A percentile compares a stretch with the other conserved stretches of the same genome.
Conservation (phyloP, 2,888 invertebrate species). For the Brachylomia viminalis region DNA sequence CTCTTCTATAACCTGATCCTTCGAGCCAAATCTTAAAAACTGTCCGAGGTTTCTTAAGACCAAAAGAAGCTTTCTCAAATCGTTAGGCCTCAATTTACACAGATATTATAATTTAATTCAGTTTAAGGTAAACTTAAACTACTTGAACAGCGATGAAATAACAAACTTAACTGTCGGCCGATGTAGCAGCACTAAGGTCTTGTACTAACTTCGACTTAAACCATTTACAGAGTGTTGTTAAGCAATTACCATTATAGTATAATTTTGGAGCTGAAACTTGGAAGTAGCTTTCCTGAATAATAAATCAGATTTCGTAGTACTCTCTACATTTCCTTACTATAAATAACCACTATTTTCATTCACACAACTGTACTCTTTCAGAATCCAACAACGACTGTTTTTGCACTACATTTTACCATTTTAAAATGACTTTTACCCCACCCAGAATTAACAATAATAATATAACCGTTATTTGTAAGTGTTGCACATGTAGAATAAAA, state of each 20-base stretch:
- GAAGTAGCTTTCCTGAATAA: constrained; percentile 11
- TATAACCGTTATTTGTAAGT: too few relatives aligned
- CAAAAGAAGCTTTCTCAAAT: background rate
- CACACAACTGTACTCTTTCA: too few relatives aligned
- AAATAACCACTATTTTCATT: too few relatives aligned
- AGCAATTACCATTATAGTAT: constrained; percentile 42
- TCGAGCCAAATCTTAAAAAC: background rate
- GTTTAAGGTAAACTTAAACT: constrained; percentile 29
- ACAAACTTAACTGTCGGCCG: constrained; percentile 30
- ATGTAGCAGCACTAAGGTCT: constrained; percentile 37
- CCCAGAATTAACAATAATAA: too few relatives aligned
- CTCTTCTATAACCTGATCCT: background rate
- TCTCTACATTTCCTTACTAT: background rate
- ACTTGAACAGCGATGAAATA: constrained; percentile 34
- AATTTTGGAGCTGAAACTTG: constrained; percentile 41
- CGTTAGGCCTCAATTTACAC: constrained; percentile 7
- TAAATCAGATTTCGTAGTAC: constrained; percentile 26
- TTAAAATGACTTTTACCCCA: too few relatives aligned
- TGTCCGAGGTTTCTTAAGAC: background rate
- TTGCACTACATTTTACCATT: too few relatives aligned
- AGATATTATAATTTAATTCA: constrained; percentile 19
- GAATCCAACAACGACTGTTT: too few relatives aligned
- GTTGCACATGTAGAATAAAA: too few relatives aligned
- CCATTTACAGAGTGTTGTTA: constrained; percentile 40
- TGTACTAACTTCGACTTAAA: constrained; percentile 46